Evolutionary conservation across 2,797 vertebrate genomes (phyloP), one percentile per base, ranked within the genome.

Genomic region (Vireo griseus): DNA sequence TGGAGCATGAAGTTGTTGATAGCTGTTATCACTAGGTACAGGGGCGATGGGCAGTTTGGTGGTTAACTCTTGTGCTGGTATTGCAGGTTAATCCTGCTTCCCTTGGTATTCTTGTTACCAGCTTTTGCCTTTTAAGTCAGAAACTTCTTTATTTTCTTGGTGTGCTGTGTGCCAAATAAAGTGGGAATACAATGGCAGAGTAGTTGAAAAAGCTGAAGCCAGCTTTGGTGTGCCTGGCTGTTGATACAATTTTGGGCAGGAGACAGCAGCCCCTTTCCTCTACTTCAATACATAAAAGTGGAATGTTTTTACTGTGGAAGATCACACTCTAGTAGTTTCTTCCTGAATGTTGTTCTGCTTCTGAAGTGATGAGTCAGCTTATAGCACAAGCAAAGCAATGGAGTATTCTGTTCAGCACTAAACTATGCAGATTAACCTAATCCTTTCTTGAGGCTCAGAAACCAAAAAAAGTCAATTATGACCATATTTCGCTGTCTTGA

Each of bases 331-430:
- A 59, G 39, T 71, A 75, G 52, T 91, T 92, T 22, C 13, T 83
- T 33, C 35, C 22, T 68, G 31, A 55, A 35, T 55, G 37, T 37
- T 66, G 37, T 62, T 90, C 40, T 76, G 12, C 35, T 62, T 93
- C 62, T 57, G 71, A 91, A 89, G 42, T 76, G 33, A 39, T 91
- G 55, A 87, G 51, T 92, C 80, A 87, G 73, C 78, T 89, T 92
- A 47, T 55, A 86, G 40, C 42, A 57, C 28, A 59, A 69, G 40
- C 33, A 52, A 37, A 77, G 71, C 26, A 42, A 71, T 79, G 40
- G 28, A 85, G 21, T 54, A 35, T 85, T 93, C 58, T 68, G 33
- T 76, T 89, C 44, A 68, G 54, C 11, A 10, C 48, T 92, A 28
- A 6, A 5, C 24, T 61, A 20, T 57, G 58, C 61, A 90, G 48